Conservation (phyloP, 2,113 vertebrate genomes). For the Morone saxatilis region DNA sequence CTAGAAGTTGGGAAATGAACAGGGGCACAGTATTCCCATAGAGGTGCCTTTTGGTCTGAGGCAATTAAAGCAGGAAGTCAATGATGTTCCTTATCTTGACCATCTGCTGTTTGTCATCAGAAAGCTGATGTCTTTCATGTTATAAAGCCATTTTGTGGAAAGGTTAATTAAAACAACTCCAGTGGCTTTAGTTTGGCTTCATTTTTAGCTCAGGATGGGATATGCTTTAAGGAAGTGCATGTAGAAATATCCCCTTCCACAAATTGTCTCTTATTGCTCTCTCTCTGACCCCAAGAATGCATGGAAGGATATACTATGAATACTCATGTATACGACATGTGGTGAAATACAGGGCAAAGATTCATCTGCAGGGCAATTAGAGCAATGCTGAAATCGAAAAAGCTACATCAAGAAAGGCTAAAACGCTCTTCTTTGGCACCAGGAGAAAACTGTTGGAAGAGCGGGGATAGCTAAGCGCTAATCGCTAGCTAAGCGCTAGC, state of each 20-base stretch:
- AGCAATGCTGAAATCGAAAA: not conserved
- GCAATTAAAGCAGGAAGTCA: constrained; percentile 52
- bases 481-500: too few species aligned
- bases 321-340: constrained; percentile 19
- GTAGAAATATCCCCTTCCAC: constrained; percentile 79
- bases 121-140: constrained; percentile 23
- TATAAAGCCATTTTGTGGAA: constrained; percentile 22
- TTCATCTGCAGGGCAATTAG: constrained; percentile 3
- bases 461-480: too few species aligned
- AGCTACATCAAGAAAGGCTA: not conserved
- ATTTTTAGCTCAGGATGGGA: constrained; percentile 57
- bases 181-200: constrained; percentile 8
- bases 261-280: constrained; percentile 72
- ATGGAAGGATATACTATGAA: constrained; percentile 69
- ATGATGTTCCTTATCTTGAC: constrained; percentile 36
- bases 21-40: constrained; percentile 34
- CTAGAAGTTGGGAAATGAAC: not conserved
- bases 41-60: constrained; percentile 6
- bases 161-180: constrained; percentile 43
- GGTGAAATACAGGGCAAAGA: constrained; percentile 38
- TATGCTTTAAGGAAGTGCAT: constrained; percentile 60
- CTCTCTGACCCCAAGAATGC: constrained; percentile 49
- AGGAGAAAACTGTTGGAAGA: not conserved
- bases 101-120: constrained; percentile 39
- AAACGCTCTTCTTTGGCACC: not conserved